phyloP scores from a whole-genome alignment of 2,888 invertebrate species.

The Myopa tessellatipennis region DNA sequence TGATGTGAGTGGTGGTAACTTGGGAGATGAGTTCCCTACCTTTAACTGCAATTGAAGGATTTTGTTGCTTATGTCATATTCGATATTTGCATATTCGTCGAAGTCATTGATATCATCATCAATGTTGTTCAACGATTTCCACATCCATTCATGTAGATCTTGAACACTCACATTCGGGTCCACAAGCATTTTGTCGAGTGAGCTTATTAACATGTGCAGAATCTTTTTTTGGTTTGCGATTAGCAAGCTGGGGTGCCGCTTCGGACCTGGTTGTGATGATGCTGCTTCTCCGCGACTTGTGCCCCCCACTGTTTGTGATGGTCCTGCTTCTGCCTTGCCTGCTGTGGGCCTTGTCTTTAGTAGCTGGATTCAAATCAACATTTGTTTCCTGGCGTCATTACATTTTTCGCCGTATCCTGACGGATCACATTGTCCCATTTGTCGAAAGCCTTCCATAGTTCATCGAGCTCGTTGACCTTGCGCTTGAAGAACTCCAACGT shows the following conservation, averaged over 20 bases:
- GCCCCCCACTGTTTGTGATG: too few species aligned
- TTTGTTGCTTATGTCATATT: neutral
- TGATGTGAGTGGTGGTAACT: neutral
- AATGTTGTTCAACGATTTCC: neutral
- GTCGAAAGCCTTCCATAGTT: neutral
- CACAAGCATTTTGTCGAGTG: neutral
- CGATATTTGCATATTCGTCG: neutral
- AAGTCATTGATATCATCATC: neutral
- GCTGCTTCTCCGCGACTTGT: neutral
- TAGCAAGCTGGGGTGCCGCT: neutral
- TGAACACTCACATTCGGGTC: neutral
- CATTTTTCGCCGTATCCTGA: neutral
- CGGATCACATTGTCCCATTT: neutral
- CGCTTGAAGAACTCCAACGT: neutral
- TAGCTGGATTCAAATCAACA: neutral
- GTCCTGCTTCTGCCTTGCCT: neutral
- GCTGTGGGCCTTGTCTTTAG: neutral
- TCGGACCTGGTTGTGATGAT: neutral
- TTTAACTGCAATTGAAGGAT: neutral
- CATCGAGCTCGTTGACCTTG: neutral
- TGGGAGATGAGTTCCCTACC: too few species aligned
- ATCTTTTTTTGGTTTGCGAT: neutral
- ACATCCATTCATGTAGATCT: neutral
- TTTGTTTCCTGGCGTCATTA: neutral
- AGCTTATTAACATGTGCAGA: neutral